Conservation (phyloP, 2,113 vertebrate genomes). For the Notothenia coriiceps region DNA sequence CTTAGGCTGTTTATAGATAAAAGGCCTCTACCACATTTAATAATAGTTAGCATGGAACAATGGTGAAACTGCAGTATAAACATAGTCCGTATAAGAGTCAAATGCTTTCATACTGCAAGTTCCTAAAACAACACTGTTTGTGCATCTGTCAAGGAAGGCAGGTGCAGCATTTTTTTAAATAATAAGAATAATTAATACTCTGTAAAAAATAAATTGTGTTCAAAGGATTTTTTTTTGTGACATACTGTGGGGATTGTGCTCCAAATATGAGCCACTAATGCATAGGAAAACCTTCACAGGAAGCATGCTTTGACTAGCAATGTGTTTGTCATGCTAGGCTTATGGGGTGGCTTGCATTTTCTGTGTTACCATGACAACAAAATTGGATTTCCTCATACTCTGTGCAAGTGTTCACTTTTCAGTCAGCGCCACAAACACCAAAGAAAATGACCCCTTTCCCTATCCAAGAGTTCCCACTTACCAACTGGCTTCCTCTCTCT, state of each 20-base stretch:
- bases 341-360: conserved; percentile 16
- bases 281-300: conserved; percentile 3
- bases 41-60: neutral
- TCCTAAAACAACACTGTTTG: neutral
- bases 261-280: conserved; percentile 2
- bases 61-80: neutral
- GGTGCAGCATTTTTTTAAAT: too few relatives aligned
- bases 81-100: too few relatives aligned
- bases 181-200: too few relatives aligned
- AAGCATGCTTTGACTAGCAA: conserved; percentile 6
- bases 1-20: conserved; percentile 1
- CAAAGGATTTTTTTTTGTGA: neutral
- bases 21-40: neutral
- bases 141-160: neutral
- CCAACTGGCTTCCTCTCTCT: conserved; percentile 59
- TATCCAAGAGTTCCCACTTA: conserved; percentile 68
- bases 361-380: conserved; percentile 77
- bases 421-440: conserved; percentile 53
- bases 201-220: neutral
- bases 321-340: conserved; percentile 30
- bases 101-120: neutral
- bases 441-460: conserved; percentile 71
- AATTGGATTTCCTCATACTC: conserved; percentile 66
- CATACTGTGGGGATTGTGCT: neutral
- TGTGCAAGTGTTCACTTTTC: conserved; percentile 63